Conservation (phyloP, 2,888 invertebrate species). For the Pollenia amentaria region DNA sequence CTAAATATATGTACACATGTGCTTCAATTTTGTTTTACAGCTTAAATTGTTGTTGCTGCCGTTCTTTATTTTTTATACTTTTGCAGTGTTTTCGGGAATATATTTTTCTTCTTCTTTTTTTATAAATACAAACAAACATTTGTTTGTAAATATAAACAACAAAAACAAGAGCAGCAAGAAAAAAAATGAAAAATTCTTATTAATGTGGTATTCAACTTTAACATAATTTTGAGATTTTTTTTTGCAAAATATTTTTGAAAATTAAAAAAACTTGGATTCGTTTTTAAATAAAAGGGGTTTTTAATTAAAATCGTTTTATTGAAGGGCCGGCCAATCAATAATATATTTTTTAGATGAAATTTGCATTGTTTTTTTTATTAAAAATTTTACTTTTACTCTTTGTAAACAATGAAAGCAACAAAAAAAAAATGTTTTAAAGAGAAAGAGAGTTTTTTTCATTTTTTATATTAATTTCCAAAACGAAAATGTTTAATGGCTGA, state of each 20-base stretch:
- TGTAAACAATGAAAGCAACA: conserved; percentile 53
- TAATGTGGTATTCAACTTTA: conserved; percentile 70
- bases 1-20: conserved; percentile 63
- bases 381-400: conserved; percentile 65
- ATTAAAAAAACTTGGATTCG: not conserved
- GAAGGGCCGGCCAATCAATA: conserved; percentile 33
- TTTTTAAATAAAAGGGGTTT: not conserved
- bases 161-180: conserved; percentile 22
- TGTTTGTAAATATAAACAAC: conserved; percentile 59
- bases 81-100: conserved; percentile 42
- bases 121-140: conserved; percentile 48
- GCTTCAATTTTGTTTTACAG: conserved; percentile 69
- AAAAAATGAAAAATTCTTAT: conserved; percentile 51
- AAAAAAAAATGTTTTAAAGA: conserved; percentile 28
- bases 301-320: conserved; percentile 7
- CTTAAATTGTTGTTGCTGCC: conserved; percentile 40
- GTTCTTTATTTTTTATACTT: conserved; percentile 34
- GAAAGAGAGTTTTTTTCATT: conserved; percentile 51
- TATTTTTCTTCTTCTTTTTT: conserved; percentile 33
- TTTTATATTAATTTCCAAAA: conserved; percentile 49
- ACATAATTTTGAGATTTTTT: conserved; percentile 51
- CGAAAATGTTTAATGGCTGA: conserved; percentile 57
- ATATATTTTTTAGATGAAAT: conserved; percentile 15
- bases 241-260: not conserved
- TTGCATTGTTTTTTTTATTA: conserved; percentile 1